Evolutionary conservation across 2,797 vertebrate genomes (phyloP).

Genomic region (Alfaro cultratus): DNA sequence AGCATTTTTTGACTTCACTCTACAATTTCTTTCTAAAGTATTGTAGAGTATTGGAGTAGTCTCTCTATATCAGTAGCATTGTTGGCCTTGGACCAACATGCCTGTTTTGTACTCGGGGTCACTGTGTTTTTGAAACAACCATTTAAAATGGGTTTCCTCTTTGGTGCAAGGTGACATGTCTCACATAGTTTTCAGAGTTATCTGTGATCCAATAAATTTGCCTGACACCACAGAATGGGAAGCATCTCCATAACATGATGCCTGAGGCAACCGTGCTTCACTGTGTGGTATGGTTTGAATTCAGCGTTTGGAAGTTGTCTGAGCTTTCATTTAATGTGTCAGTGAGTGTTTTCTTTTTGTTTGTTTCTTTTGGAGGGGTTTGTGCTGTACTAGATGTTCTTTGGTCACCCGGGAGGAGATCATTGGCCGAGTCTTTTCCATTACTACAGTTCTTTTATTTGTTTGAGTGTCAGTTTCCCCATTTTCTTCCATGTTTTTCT

Average conservation of each 20-base stretch:
- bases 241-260: background rate
- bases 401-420: background rate
- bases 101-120: background rate
- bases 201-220: background rate
- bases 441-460: background rate
- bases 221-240: background rate
- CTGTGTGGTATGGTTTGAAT: background rate
- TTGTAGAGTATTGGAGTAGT: background rate
- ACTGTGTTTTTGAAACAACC: background rate
- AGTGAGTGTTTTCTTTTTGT: no score
- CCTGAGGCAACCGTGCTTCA: background rate
- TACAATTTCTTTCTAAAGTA: no score
- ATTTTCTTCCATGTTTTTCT: no score
- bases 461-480: no score
- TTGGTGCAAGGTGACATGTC: background rate
- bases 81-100: background rate
- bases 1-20: background rate
- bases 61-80: background rate
- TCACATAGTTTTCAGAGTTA: background rate
- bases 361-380: no score
- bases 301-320: background rate
- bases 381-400: background rate
- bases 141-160: background rate
- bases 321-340: no score
- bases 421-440: background rate